phyloP scores from a whole-genome alignment of 2,888 invertebrate genomes.

The Ophioninae sp. region DNA sequence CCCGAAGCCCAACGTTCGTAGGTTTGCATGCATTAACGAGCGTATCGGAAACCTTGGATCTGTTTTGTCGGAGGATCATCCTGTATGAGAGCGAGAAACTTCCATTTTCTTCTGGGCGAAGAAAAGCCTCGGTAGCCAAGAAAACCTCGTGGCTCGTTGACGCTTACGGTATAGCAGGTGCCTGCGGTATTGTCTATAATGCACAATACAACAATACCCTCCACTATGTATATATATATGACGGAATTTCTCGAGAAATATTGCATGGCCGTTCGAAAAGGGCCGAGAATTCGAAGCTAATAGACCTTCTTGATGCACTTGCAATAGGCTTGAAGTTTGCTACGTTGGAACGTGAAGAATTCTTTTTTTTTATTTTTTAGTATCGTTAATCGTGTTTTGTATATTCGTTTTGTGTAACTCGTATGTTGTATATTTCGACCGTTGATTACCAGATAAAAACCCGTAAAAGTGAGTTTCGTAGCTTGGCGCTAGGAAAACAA shows the following conservation, averaged over 20 bases:
- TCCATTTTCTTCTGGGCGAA: constrained; percentile 1
- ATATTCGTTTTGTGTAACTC: no score
- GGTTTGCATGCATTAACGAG: constrained; percentile 59
- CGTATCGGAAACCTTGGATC: constrained; percentile 52
- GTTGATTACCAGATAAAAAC: no score
- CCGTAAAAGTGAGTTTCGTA: no score
- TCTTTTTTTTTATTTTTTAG: no score
- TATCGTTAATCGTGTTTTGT: no score
- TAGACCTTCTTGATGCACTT: no score
- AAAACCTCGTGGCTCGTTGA: neutral
- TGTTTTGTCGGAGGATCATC: constrained; percentile 38
- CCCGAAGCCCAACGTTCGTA: constrained; percentile 30
- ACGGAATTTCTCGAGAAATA: constrained; percentile 56
- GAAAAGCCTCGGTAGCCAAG: constrained; percentile 27
- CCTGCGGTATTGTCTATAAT: constrained; percentile 68
- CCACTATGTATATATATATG: constrained; percentile 51
- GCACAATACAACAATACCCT: constrained; percentile 70
- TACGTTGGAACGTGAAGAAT: no score
- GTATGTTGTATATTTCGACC: no score
- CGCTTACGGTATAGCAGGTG: constrained; percentile 67
- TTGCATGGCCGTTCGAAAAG: constrained; percentile 68
- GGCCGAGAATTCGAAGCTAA: neutral
- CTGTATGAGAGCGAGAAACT: constrained; percentile 16
- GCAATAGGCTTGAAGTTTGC: no score
- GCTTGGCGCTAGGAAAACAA: no score